Base-by-base conservation (phyloP, 2,888 invertebrate genomes). In the Pasiphila rectangulata region DNA sequence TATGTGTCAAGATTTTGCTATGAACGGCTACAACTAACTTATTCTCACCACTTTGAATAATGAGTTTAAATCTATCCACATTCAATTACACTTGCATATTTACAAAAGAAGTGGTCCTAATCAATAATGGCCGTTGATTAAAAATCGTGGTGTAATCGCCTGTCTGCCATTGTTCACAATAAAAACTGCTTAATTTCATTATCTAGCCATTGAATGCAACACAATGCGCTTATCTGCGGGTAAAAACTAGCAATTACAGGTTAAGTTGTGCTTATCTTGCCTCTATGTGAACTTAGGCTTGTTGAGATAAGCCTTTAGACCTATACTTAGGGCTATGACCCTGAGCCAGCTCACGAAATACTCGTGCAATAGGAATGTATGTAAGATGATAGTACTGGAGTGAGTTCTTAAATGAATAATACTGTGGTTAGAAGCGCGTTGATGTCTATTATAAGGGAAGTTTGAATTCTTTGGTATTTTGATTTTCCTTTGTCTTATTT, bases 181-280 rank as follows among this genome's bases (percentile, higher is more conserved):
- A 75, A 74, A 74, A 76, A 75, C 56, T 68, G 59, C 63, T 67
- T 68, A 75, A 75, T 76, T 75, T 75, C 64, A 73, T 74, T 75
- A 79, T 73, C 73, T 70, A 61, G 61, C 72, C 65, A 74, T 78
- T 81, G 72, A 70, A 64, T 64, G 59, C 61, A 58, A 62, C 71
- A 80, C 80, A 81, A 81, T 80, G 72, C 64, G 63, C 73, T 79
- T 79, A 75, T 79, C 60, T 51, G 39, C 42, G 47, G 24, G 32
- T 5, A 51, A 47, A 45, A 46, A 43, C 36, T 54, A 57, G 49
- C 45, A 56, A 64, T 59, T 52, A 54, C 51, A 45, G 51, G 43
- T 50, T 56, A 56, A 58, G 46, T 58, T 50, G 34, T 41, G 51
- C 24, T 43, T 46, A 55, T 51, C 38, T 44, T 47, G 38, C 43